Conservation (phyloP, 2,113 vertebrate genomes). For the Fulica atra region DNA sequence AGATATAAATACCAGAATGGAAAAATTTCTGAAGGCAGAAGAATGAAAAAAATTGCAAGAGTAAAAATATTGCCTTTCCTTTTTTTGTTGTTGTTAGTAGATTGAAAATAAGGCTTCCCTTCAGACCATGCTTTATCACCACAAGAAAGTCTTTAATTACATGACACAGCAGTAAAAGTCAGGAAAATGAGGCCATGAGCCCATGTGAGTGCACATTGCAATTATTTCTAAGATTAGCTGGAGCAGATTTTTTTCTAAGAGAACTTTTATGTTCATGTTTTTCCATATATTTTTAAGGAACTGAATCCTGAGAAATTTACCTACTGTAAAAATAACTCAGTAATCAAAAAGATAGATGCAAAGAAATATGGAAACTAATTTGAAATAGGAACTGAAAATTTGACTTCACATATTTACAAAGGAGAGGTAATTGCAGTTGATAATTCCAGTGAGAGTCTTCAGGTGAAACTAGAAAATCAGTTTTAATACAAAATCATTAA, state of each 20-base stretch:
- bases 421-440: constrained; percentile 31
- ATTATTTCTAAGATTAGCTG: neutral
- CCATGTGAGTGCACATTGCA: neutral
- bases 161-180: constrained; percentile 37
- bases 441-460: neutral
- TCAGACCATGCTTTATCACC: constrained; percentile 51
- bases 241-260: neutral
- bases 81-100: neutral
- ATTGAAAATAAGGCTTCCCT: constrained; percentile 57
- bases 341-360: constrained; percentile 64
- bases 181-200: constrained; percentile 23
- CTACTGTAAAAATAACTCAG: constrained; percentile 60
- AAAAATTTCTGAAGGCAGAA: neutral
- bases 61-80: neutral
- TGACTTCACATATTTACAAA: constrained; percentile 37
- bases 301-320: constrained; percentile 59
- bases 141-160: constrained; percentile 53
- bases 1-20: neutral
- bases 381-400: constrained; percentile 55
- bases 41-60: neutral
- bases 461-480: neutral
- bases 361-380: constrained; percentile 57
- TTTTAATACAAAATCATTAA: neutral
- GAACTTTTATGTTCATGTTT: neutral
- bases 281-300: constrained; percentile 22